A percentile compares a stretch with the other conserved stretches of the same genome.
These are phyloP conservation scores for Neolamprologus falcicula DNA, from an alignment of 2,113 vertebrate species.

Conservation along the genomic window DNA sequence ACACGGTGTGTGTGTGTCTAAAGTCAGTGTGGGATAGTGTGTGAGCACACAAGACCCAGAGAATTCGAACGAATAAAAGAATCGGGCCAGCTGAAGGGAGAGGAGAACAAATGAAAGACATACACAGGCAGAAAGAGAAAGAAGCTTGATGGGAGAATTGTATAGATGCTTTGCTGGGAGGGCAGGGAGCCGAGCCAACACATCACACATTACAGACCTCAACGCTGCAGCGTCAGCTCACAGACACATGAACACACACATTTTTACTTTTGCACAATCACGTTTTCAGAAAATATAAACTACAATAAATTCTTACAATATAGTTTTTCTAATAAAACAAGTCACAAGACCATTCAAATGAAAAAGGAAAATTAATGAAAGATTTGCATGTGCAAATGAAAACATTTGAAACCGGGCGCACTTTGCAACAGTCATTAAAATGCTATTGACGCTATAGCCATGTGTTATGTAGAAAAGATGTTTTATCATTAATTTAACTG, in stretches of 20 bases:
- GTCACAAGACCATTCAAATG: neutral
- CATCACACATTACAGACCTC: neutral
- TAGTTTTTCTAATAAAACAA: neutral
- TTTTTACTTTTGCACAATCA: neutral
- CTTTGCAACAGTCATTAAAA: neutral
- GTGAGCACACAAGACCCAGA: neutral
- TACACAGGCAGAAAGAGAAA: neutral
- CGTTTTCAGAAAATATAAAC: neutral
- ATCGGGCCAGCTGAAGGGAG: neutral
- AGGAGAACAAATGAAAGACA: constrained; percentile 13
- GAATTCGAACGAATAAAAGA: constrained; percentile 12
- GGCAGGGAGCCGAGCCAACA: neutral
- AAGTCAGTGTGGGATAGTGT: neutral
- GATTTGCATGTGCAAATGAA: neutral
- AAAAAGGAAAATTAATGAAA: neutral
- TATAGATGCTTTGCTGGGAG: neutral
- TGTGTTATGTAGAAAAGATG: neutral
- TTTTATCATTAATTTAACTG: neutral
- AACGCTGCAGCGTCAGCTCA: neutral
- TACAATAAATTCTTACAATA: neutral
- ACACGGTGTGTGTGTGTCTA: neutral
- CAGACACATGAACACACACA: neutral
- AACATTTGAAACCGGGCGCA: accelerated
- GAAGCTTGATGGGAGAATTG: constrained; percentile 27
- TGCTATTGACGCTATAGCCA: neutral